A percentile compares a stretch with the other conserved stretches of the same genome.
These are phyloP conservation scores for Triplophysa tibetana DNA, from an alignment of 2,113 vertebrate genomes.

Conservation along the genomic window DNA sequence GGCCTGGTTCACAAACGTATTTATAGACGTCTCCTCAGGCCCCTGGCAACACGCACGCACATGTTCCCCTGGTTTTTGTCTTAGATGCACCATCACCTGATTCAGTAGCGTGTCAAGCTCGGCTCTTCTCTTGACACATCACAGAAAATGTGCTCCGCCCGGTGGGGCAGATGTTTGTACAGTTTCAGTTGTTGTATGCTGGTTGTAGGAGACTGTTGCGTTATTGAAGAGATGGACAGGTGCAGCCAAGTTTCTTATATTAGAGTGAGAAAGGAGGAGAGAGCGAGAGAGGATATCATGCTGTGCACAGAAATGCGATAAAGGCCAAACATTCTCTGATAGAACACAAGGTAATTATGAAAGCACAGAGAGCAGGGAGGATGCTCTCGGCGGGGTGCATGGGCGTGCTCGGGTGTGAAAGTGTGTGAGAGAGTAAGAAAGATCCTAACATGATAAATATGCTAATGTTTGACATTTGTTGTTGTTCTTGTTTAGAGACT, in stretches of 20 bases:
- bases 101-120: conserved; percentile 27
- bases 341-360: conserved; percentile 42
- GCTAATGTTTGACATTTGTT: conserved; percentile 6
- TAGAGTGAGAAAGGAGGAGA: conserved; percentile 4
- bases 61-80: conserved; percentile 35
- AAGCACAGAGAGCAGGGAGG: conserved; percentile 8
- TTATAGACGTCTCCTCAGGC: conserved; percentile 54
- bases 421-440: not conserved
- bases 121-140: not conserved
- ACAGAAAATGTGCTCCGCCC: not conserved
- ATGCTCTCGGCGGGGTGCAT: conserved; percentile 9
- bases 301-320: conserved; percentile 42
- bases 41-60: conserved; percentile 37
- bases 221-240: conserved; percentile 28
- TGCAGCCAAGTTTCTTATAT: conserved; percentile 23
- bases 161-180: not conserved
- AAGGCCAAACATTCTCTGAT: conserved; percentile 42
- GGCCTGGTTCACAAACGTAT: conserved; percentile 56
- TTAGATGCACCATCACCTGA: conserved; percentile 37
- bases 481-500: not conserved
- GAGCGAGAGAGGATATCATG: conserved; percentile 28
- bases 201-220: not conserved
- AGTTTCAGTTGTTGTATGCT: conserved; percentile 4
- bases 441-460: not conserved
- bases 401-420: not conserved